Evolutionary conservation across 2,888 invertebrate species (phyloP), one percentile per base, ranked within the genome.

Genomic region (Platyscelio sp.): DNA sequence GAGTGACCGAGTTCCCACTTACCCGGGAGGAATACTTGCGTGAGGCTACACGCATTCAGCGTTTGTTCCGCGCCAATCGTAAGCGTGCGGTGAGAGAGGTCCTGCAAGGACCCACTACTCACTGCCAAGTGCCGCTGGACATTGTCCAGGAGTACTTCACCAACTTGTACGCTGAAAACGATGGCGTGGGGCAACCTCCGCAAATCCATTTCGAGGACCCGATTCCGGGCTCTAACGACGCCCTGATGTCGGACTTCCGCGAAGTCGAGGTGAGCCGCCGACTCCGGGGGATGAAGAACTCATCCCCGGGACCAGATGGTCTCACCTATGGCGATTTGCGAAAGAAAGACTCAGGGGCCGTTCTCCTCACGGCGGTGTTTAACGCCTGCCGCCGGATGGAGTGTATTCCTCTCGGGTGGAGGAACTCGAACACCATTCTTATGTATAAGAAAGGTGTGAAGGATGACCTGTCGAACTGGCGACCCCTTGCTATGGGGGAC

Each of bases 401-500:
- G 51, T 24, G 33, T 15, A 46, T 87, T 13, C 86, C 87, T 6
- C 5, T 15, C 0, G 26, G 5, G 27, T 88, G 88, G 86, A 89
- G 86, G 33, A 22, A 61, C 1, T 78, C 85, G 0, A 78, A 77
- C 58, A 88, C 87, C 18, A 80, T 88, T 2, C 70, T 89, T 1
- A 51, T 88, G 20, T 71, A 85, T 54, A 86, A 87, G 18, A 77
- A 83, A 24, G 83, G 74, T n/a, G n/a, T n/a, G 77, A 15, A 77
- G 6, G 33, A 74, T 49, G 83, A 87, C 29, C 80, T 87, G 2
- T 70, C 71, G 9, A 92, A 91, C 86, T 92, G 92, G 92, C 75
- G 90, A 2, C 90, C 91, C 6, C 87, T 92, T 2, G 89, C 91
- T 0, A 88, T 92, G 70, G 87, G 89, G 0, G 83, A 85, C 20